phyloP scores from a whole-genome alignment of 2,888 invertebrate species.

The Melanostoma scalare region DNA sequence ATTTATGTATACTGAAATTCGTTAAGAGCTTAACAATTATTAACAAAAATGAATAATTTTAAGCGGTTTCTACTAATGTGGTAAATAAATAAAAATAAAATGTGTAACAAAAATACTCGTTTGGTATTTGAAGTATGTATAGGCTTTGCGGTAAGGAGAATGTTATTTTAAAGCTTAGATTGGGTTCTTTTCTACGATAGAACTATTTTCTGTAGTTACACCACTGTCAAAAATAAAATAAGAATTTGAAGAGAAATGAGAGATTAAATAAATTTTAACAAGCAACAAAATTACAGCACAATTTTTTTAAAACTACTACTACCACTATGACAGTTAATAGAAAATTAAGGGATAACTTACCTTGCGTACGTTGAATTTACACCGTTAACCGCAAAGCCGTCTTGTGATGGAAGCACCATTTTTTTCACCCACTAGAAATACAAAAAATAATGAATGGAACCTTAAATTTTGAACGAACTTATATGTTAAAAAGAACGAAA shows the following conservation, averaged over 20 bases:
- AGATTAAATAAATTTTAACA: conserved; percentile 38
- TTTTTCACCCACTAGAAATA: conserved; percentile 83
- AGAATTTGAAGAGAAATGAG: conserved; percentile 36
- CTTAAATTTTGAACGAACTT: neutral
- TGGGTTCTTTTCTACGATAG: conserved; percentile 61
- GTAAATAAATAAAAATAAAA: conserved; percentile 53
- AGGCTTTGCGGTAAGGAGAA: neutral
- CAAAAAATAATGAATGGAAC: conserved; percentile 42
- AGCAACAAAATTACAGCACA: conserved; percentile 64
- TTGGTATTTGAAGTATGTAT: conserved; percentile 36
- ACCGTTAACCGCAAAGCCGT: conserved; percentile 83
- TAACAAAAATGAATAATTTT: conserved; percentile 59
- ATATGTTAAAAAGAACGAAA: neutral
- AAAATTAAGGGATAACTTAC: conserved; percentile 80
- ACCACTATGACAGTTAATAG: neutral
- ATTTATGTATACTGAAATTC: conserved; percentile 24
- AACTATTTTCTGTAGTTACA: conserved; percentile 46
- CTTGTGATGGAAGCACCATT: conserved; percentile 84
- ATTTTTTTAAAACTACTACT: neutral
- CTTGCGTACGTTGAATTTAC: conserved; percentile 84
- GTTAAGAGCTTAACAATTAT: conserved; percentile 43
- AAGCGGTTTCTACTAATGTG: conserved; percentile 42
- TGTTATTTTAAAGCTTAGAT: conserved; percentile 54
- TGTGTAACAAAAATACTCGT: conserved; percentile 43
- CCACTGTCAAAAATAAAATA: conserved; percentile 63